Percentiles rank a stretch among this genome's conserved stretches.
These are phyloP conservation scores for Chlorospingus semifuscus DNA, from an alignment of 2,797 vertebrate species.

Conservation along the genomic window DNA sequence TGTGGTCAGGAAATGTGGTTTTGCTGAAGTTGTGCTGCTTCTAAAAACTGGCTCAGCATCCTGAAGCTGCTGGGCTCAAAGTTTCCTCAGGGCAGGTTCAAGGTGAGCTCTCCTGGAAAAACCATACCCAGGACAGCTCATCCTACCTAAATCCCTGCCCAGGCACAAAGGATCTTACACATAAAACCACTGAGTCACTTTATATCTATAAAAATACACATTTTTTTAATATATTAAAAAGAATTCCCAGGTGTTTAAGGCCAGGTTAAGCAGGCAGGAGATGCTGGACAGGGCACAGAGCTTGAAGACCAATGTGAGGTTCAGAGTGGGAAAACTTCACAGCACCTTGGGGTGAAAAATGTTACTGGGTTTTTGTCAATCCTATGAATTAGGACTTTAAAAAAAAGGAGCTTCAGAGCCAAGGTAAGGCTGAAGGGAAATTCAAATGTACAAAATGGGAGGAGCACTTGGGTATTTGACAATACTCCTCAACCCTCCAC, in stretches of 20 bases:
- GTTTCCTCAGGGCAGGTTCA: neutral
- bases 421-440: neutral
- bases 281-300: neutral
- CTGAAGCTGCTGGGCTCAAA: neutral
- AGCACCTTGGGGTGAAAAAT: neutral
- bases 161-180: neutral
- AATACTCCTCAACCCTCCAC: neutral
- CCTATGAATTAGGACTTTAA: neutral
- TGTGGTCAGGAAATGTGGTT: neutral
- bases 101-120: neutral
- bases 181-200: neutral
- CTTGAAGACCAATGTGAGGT: neutral
- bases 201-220: too few species aligned
- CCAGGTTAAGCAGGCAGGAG: neutral
- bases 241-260: neutral
- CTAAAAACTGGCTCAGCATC: neutral
- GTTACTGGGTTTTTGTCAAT: neutral
- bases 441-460: neutral
- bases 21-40: neutral
- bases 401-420: neutral
- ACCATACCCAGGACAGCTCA: neutral
- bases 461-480: neutral
- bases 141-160: neutral
- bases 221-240: too few species aligned
- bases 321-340: neutral